phyloP scores from a whole-genome alignment of 2,888 invertebrate genomes.

The Agonopterix alstromeriana region DNA sequence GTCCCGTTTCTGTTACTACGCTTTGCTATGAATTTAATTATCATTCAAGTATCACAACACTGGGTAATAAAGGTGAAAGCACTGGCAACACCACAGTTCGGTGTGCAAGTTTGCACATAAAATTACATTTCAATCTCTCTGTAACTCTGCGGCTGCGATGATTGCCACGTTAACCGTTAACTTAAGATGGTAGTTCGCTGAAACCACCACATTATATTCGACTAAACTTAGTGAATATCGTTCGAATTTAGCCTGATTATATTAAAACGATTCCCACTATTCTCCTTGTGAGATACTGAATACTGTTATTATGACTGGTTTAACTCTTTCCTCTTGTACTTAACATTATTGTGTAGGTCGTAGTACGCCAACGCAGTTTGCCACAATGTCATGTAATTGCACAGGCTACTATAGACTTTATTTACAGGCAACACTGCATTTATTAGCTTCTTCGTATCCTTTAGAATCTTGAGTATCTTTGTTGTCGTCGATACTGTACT shows the following conservation, averaged over 20 bases:
- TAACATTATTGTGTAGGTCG: constrained; percentile 13
- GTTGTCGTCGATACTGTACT: neutral
- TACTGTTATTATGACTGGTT: constrained; percentile 25
- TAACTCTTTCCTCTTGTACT: constrained; percentile 14
- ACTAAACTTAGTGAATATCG: constrained; percentile 27
- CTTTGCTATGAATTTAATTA: too few relatives aligned
- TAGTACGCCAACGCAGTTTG: constrained; percentile 7
- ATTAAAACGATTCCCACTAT: constrained; percentile 29
- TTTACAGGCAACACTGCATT: neutral
- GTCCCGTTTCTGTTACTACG: too few relatives aligned
- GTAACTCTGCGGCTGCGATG: constrained; percentile 23
- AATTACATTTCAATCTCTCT: constrained; percentile 54
- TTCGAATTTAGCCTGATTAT: constrained; percentile 36
- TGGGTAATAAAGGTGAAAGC: neutral
- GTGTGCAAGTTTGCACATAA: constrained; percentile 38
- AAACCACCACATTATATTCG: constrained; percentile 26
- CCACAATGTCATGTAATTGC: neutral
- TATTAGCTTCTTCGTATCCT: too few relatives aligned
- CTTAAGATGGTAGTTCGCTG: constrained; percentile 44
- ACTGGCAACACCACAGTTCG: neutral
- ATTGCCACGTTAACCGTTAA: constrained; percentile 43
- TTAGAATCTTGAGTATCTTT: too few relatives aligned
- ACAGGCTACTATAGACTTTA: constrained; percentile 1
- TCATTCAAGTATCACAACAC: too few relatives aligned
- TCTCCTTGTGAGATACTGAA: constrained; percentile 22